A percentile compares a stretch with the other conserved stretches of the same genome.
phyloP scores from a whole-genome alignment of 1,140 invertebrate species.

The Drosophila ohnishii region DNA sequence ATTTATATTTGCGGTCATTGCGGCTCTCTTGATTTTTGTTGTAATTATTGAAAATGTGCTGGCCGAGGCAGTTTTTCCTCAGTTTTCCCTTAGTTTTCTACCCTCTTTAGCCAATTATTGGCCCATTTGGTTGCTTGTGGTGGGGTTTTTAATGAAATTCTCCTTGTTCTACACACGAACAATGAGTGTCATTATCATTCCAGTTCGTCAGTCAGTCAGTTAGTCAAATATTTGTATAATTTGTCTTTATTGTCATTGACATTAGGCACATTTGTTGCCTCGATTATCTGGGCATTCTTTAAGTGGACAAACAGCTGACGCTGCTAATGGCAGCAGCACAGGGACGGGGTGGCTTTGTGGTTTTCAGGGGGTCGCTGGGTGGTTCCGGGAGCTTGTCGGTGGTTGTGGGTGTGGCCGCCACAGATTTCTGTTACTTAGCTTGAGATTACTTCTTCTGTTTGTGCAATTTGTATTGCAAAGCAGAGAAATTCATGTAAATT shows the following conservation, averaged over 20 bases:
- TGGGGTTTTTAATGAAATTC: conserved; percentile 49
- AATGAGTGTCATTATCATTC: conserved; percentile 60
- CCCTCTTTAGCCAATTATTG: conserved; percentile 30
- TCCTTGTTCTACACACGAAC: conserved; percentile 46
- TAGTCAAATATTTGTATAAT: conserved; percentile 73
- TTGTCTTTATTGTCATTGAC: conserved; percentile 76
- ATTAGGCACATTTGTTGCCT: conserved; percentile 74
- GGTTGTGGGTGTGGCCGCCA: conserved; percentile 8
- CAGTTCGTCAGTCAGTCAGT: conserved; percentile 44
- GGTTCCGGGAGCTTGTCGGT: neutral
- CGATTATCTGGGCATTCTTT: conserved; percentile 74
- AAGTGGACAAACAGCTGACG: conserved; percentile 75
- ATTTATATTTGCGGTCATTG: conserved; percentile 51
- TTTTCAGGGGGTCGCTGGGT: neutral
- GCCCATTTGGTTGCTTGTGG: conserved; percentile 9
- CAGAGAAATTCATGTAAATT: conserved; percentile 51
- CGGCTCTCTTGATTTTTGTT: conserved; percentile 28
- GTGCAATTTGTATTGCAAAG: conserved; percentile 45
- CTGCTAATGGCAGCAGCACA: conserved; percentile 49
- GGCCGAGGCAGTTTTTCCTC: conserved; percentile 10
- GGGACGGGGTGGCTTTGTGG: conserved; percentile 5
- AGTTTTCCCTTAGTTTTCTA: conserved; percentile 11
- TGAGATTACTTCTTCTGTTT: conserved; percentile 22
- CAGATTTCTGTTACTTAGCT: conserved; percentile 31
- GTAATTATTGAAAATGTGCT: conserved; percentile 53